Conservation (phyloP, 2,113 vertebrate genomes). For the Grantiella picta region DNA sequence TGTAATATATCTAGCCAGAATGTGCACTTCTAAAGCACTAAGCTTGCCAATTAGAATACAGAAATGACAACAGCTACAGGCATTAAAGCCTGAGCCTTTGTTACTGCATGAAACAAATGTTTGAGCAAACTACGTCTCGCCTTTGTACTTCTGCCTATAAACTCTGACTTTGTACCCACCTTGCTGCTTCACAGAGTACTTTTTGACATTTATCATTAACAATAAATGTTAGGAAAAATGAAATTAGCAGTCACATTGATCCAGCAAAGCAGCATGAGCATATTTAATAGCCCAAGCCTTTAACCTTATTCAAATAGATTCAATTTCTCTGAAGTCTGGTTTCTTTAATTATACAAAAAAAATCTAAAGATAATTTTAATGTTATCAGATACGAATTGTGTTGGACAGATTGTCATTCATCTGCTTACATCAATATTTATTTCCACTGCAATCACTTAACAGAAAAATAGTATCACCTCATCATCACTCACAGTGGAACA, state of each 20-base stretch:
- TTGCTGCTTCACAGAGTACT: slow-evolving; percentile 21
- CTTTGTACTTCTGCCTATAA: slow-evolving; percentile 14
- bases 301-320: slow-evolving; percentile 31
- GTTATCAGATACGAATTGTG: slow-evolving; percentile 9
- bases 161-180: slow-evolving; percentile 4
- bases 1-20: slow-evolving; percentile 15
- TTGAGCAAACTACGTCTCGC: not conserved
- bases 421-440: slow-evolving; percentile 32
- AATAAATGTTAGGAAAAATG: slow-evolving; percentile 59
- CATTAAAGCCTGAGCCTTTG: not conserved
- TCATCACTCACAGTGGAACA: not conserved
- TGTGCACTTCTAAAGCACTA: not conserved
- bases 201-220: slow-evolving; percentile 61
- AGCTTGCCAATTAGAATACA: slow-evolving; percentile 29
- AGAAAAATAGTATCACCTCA: slow-evolving; percentile 18
- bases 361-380: slow-evolving; percentile 9
- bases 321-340: slow-evolving; percentile 22
- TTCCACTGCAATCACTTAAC: not conserved
- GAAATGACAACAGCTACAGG: not conserved
- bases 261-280: slow-evolving; percentile 34
- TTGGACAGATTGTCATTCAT: slow-evolving; percentile 7
- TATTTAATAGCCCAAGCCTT: slow-evolving; percentile 40
- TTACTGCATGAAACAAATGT: not conserved
- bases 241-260: slow-evolving; percentile 44
- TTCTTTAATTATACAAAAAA: slow-evolving; percentile 22